A percentile compares a stretch with the other conserved stretches of the same genome.
Conservation (phyloP, 2,113 vertebrate genomes). For the Tapirus terrestris region DNA sequence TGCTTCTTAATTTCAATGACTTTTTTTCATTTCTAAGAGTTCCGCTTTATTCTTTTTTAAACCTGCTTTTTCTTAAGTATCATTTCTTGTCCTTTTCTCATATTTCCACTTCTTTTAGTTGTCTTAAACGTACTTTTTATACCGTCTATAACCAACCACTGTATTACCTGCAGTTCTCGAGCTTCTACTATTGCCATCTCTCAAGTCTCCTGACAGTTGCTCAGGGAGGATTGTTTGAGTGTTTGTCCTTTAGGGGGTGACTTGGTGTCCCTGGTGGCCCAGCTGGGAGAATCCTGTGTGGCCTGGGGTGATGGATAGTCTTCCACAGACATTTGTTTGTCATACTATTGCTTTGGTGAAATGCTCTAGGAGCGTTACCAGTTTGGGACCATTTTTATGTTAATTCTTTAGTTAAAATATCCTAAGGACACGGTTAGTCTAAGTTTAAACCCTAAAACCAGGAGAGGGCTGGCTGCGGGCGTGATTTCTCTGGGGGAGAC, state of each 20-base stretch:
- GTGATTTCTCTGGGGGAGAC: not conserved
- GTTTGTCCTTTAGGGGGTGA: not conserved
- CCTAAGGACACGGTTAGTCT: not conserved
- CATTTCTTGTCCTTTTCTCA: not conserved
- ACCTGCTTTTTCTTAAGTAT: not conserved
- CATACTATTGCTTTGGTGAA: not conserved
- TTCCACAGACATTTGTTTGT: not conserved
- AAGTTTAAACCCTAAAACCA: not conserved
- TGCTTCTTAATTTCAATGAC: not conserved
- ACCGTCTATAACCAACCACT: rapidly evolving
- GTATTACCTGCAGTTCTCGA: not conserved
- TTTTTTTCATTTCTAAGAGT: not conserved
- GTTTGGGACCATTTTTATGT: not conserved
- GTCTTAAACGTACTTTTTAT: not conserved
- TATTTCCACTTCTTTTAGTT: not conserved
- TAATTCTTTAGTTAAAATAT: not conserved
- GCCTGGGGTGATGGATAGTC: not conserved
- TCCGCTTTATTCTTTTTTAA: not conserved
- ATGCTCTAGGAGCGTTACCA: too few relatives aligned
- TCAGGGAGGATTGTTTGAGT: not conserved
- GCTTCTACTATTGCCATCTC: not conserved
- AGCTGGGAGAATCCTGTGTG: not conserved
- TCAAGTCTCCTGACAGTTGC: not conserved
- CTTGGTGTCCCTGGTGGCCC: not conserved
- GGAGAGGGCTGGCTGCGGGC: not conserved